These are phyloP conservation scores for Sardinella longiceps DNA, from an alignment of 2,797 vertebrate genomes.

Conservation along the genomic window DNA sequence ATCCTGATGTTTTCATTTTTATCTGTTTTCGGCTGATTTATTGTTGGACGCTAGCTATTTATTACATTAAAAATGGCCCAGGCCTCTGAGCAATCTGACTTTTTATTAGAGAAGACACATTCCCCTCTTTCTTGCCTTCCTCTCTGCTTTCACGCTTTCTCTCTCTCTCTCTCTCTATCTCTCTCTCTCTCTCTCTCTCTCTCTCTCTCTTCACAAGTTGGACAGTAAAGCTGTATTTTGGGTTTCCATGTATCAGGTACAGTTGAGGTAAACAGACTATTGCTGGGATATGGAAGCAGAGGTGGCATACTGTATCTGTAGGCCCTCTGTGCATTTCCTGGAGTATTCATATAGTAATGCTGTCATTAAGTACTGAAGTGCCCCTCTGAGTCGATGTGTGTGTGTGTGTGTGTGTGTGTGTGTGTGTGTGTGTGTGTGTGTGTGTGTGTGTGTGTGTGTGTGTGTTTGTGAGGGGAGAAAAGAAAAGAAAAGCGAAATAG, in stretches of 20 bases:
- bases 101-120: conserved; percentile 67
- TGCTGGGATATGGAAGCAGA: not conserved
- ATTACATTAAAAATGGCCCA: conserved; percentile 69
- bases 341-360: not conserved
- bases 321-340: not conserved
- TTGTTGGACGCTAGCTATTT: conserved; percentile 69
- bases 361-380: not conserved
- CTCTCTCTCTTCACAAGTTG: not conserved
- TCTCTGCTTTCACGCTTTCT: too few species aligned
- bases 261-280: not conserved
- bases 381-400: not conserved
- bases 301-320: not conserved
- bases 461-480: too few species aligned
- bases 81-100: conserved; percentile 62
- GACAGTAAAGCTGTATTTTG: not conserved
- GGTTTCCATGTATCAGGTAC: not conserved
- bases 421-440: too few species aligned
- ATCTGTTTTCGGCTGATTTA: conserved; percentile 73
- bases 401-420: too few species aligned
- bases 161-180: too few species aligned
- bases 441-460: too few species aligned
- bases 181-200: too few species aligned
- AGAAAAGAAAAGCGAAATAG: too few species aligned
- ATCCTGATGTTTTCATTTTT: conserved; percentile 71
- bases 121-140: conserved; percentile 50